Base-by-base conservation (phyloP, 2,888 invertebrate genomes). In the Lordiphosa fenestrarum region DNA sequence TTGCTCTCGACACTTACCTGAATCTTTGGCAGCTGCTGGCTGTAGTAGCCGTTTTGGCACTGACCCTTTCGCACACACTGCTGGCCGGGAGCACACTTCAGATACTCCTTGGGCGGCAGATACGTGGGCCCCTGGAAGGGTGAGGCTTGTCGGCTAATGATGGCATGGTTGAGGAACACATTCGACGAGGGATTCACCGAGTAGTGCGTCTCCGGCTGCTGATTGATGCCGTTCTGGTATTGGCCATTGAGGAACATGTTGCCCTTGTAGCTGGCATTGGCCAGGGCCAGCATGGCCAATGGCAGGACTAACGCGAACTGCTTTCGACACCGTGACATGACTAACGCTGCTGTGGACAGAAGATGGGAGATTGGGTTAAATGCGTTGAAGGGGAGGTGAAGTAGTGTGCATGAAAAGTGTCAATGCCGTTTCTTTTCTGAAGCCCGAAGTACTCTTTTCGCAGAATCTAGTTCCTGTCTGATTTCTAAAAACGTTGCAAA, bases 201-300 rank as follows among this genome's bases (percentile, higher is more conserved):
- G 54, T 67, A 74, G 33, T 74, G 71, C 33, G 82, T 70, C 23
- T 86, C 86, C 35, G 66, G 73, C 30, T 78, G 68, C 37, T 72
- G 77, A 39, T 75, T 73, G 33, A 87, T 73, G 23, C 78, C 80
- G 54, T 86, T 87, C 53, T 87, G 81, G 38, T 88, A 88, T 57
- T 87, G 77, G n/a, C 88, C 88, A 51, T 86, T 85, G 36, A 88
- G 87, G 70, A 88, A 88, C 77, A 88, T 86, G 61, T 88, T 88
- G 21, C 69, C 69, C 38, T 77, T 66, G 33, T 87, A 87, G 60
- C 84, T 86, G 48, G 73, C 65, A 33, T 57, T 55, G 13, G 39
- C 67, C 46, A 66, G 9, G 6, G 44, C 46, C 25, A 62, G 25
- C 40, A 69, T 56, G 69, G 74, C 73, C 68, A 84, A 50, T 37